Conservation (phyloP, 1,140 invertebrate species). For the Temnothorax curvispinosus region DNA sequence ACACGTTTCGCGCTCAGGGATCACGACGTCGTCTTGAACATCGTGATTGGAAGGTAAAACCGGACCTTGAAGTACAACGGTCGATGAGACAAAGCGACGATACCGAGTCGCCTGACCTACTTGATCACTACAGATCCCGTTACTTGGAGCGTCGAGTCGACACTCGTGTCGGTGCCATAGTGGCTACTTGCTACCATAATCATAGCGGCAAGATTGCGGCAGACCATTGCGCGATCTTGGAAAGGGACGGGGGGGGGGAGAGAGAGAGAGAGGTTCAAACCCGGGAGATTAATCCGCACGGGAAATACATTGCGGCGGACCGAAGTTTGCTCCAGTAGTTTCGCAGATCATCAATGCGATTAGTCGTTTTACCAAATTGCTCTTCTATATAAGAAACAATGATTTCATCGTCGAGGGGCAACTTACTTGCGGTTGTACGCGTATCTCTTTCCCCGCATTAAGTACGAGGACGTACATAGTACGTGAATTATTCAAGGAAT, state of each 20-base stretch:
- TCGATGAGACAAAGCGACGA: slow-evolving; percentile 62
- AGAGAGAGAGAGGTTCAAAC: neutral
- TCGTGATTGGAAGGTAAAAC: slow-evolving; percentile 33
- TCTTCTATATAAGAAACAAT: too few species aligned
- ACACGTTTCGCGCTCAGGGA: slow-evolving; percentile 1
- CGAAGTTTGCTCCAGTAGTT: slow-evolving; percentile 16
- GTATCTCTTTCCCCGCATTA: neutral
- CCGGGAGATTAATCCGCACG: slow-evolving; percentile 31
- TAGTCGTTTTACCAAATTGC: slow-evolving; percentile 26
- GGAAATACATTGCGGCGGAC: slow-evolving; percentile 22
- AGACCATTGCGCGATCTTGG: slow-evolving; percentile 43
- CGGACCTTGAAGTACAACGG: slow-evolving; percentile 35
- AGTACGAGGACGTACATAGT: neutral
- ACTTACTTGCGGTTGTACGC: neutral
- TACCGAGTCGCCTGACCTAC: slow-evolving; percentile 69
- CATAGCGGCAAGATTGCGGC: slow-evolving; percentile 41
- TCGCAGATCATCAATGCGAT: neutral
- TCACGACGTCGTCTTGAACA: neutral
- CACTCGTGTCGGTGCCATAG: slow-evolving; percentile 37
- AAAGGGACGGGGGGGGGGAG: neutral
- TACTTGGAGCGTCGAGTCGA: slow-evolving; percentile 65
- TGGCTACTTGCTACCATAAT: slow-evolving; percentile 52
- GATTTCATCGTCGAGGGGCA: neutral
- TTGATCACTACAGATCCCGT: slow-evolving; percentile 76
- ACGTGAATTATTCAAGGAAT: neutral